These are phyloP conservation scores for Sebastes nivosus DNA, from an alignment of 2,797 vertebrate genomes.

Conservation along the genomic window DNA sequence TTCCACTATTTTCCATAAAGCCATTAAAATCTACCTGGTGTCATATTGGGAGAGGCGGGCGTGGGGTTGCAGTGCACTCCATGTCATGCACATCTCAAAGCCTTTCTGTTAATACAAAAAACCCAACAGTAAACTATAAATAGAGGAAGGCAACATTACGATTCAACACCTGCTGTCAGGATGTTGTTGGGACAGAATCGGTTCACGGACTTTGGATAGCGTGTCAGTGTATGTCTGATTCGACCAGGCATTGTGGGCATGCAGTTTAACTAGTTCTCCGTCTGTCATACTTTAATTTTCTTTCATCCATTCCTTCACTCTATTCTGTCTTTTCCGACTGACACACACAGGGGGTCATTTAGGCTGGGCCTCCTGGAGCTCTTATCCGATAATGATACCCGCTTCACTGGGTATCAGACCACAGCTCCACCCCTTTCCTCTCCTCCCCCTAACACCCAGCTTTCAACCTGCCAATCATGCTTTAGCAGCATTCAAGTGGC, in stretches of 20 bases:
- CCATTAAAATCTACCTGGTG: conserved; percentile 81
- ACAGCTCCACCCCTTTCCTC: conserved; percentile 59
- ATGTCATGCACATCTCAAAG: conserved; percentile 49
- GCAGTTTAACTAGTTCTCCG: conserved; percentile 19
- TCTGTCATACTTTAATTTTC: conserved; percentile 52
- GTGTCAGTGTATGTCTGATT: conserved; percentile 36
- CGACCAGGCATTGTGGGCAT: not conserved
- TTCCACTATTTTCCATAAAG: conserved; percentile 81
- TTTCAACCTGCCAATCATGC: conserved; percentile 80
- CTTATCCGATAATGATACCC: conserved; percentile 74
- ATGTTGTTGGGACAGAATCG: conserved; percentile 37
- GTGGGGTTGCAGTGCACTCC: conserved; percentile 49
- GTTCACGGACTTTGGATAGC: conserved; percentile 50
- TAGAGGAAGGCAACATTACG: conserved; percentile 33
- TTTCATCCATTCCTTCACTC: conserved; percentile 44
- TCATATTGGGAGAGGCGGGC: conserved; percentile 65
- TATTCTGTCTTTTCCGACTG: conserved; percentile 34
- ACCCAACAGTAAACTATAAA: conserved; percentile 52
- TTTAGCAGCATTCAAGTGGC: conserved; percentile 80
- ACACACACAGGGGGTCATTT: conserved; percentile 67
- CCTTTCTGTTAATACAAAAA: conserved; percentile 58
- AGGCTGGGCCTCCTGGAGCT: conserved; percentile 54
- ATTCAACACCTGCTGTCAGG: conserved; percentile 53
- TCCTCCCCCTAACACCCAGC: conserved; percentile 53
- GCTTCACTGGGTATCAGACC: conserved; percentile 66